Evolutionary conservation across 1,140 invertebrate genomes (phyloP), one percentile per base, ranked within the genome.

Genomic region (Drosophila ogumai): DNA sequence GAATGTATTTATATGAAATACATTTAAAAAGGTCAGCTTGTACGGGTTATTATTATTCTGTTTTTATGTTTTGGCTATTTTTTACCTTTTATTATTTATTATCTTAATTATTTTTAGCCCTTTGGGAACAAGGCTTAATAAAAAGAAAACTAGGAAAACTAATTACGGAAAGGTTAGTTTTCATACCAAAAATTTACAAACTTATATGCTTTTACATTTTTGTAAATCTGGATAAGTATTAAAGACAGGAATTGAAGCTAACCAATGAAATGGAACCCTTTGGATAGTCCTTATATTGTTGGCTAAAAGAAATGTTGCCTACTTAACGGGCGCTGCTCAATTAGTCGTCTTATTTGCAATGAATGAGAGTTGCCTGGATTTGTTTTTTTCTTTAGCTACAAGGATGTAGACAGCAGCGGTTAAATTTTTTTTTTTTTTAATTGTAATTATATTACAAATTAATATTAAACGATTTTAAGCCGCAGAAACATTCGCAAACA

Each of bases 351-450:
- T 67, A n/a, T 58, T 40, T 66, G 28, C 52, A 22, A 54, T 22
- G 52, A 38, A 34, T 13, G 15, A 36, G 25, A 28, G 36, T 31
- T 40, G 25, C 19, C 44, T 49, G 52, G 41, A 75, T 82, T 77
- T 80, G 77, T 73, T 80, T 77, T 73, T 41, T 32, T 32, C 6
- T 13, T 44, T 58, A 17, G 44, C 49, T 43, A 55, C 34, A 44
- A 19, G 36, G 31, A 36, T 44, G 34, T 32, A 40, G 3, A 60
- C 57, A 47, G 31, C 8, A 32, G 43, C 2, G 43, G 19, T 38
- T n/a, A 5, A 38, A 9, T 9, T 22, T 22, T 22, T 22, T 1
- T 22, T 22, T 22, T 22, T 22, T 22, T 22, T 2, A 22, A 22
- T 22, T 1, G 22, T 22, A 22, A 22, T 2, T 22, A 2, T 22